phyloP scores from a whole-genome alignment of 2,113 vertebrate species.

The Hassar affinis region DNA sequence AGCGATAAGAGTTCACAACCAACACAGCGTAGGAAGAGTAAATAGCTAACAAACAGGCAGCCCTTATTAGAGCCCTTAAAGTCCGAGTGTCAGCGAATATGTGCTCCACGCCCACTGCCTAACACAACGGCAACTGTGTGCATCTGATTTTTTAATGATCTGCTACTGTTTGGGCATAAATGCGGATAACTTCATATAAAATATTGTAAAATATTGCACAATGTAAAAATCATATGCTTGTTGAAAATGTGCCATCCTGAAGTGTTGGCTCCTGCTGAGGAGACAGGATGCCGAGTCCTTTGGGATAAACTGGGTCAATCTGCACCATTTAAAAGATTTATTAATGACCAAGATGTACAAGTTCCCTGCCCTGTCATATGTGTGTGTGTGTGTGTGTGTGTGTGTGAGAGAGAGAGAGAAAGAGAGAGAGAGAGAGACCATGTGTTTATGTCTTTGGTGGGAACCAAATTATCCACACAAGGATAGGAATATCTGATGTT shows the following conservation, averaged over 20 bases:
- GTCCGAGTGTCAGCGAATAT: slow-evolving; percentile 71
- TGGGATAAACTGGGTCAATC: slow-evolving; percentile 49
- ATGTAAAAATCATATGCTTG: background rate
- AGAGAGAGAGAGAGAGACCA: slow-evolving; percentile 44
- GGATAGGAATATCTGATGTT: too few species aligned
- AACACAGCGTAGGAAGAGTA: slow-evolving; percentile 67
- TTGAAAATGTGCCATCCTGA: background rate
- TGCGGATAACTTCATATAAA: slow-evolving; percentile 6
- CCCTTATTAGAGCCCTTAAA: slow-evolving; percentile 63
- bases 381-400: background rate
- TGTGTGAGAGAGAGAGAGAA: slow-evolving; percentile 9
- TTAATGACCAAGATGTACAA: slow-evolving; percentile 44
- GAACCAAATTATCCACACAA: too few species aligned
- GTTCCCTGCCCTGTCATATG: slow-evolving; percentile 22
- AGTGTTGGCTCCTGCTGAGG: background rate
- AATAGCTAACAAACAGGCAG: slow-evolving; percentile 68
- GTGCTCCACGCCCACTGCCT: slow-evolving; percentile 75
- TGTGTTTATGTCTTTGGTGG: too few species aligned
- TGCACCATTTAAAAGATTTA: slow-evolving; percentile 52
- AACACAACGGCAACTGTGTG: slow-evolving; percentile 73
- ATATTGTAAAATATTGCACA: background rate
- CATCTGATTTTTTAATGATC: slow-evolving; percentile 67
- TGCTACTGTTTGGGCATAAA: slow-evolving; percentile 63
- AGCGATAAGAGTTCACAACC: slow-evolving; percentile 68
- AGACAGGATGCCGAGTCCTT: slow-evolving; percentile 41